These are phyloP conservation scores for Camptogramma bilineatum DNA, from an alignment of 2,888 invertebrate genomes.

Conservation along the genomic window DNA sequence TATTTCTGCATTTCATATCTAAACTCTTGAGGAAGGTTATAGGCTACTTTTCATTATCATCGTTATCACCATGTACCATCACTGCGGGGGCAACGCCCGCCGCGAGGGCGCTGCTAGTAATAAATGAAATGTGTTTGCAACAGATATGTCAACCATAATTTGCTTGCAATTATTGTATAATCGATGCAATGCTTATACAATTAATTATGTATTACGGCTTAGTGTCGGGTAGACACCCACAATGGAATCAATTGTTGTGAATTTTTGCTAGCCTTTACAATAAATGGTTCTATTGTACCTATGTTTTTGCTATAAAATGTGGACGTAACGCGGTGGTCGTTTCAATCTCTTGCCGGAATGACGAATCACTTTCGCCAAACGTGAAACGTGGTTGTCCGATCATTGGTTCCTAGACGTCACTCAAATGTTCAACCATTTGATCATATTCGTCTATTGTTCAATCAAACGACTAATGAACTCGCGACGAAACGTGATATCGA, in stretches of 20 bases:
- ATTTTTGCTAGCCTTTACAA: constrained; percentile 13
- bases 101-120: too few species aligned
- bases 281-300: constrained; percentile 17
- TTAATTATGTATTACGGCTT: neutral
- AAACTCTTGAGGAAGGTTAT: too few species aligned
- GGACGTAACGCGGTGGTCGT: constrained; percentile 63
- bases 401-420: constrained; percentile 38
- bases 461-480: constrained; percentile 69
- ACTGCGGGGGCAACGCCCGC: too few species aligned
- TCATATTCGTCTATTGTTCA: constrained; percentile 63
- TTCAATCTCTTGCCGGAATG: constrained; percentile 61
- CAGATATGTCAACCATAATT: neutral
- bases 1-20: too few species aligned
- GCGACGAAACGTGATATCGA: constrained; percentile 51
- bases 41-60: too few species aligned
- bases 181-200: neutral
- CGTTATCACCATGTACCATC: too few species aligned
- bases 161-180: neutral
- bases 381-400: constrained; percentile 63
- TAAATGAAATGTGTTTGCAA: neutral
- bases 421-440: constrained; percentile 54
- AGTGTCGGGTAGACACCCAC: constrained; percentile 15
- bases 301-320: constrained; percentile 31
- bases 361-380: constrained; percentile 69
- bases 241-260: neutral